These are phyloP conservation scores for Phyto melanocephala DNA, from an alignment of 2,888 invertebrate genomes.

Conservation along the genomic window DNA sequence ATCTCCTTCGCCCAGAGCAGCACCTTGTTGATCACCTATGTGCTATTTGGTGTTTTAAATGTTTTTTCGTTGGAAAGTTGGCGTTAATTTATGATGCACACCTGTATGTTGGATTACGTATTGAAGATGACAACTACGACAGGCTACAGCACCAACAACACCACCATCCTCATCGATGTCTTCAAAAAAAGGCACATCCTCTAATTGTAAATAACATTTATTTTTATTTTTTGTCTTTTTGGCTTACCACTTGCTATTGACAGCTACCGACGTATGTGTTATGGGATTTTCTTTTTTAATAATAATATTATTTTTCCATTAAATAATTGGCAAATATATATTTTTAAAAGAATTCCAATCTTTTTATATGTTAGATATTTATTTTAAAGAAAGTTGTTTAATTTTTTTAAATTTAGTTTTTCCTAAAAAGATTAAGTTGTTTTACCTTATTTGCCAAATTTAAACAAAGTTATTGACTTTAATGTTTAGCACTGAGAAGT, in stretches of 20 bases:
- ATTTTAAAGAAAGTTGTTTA: conserved; percentile 38
- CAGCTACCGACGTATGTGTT: conserved; percentile 26
- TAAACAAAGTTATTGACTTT: conserved; percentile 21
- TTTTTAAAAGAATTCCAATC: conserved; percentile 34
- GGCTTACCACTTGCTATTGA: conserved; percentile 27
- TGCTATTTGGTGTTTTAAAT: background rate
- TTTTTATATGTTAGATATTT: background rate
- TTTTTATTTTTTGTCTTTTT: background rate
- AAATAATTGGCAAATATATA: conserved; percentile 14
- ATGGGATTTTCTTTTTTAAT: conserved; percentile 33
- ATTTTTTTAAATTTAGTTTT: background rate
- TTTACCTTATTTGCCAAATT: background rate
- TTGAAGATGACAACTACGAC: conserved; percentile 38
- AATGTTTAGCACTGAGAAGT: background rate
- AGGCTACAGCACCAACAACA: background rate
- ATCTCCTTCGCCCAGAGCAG: background rate
- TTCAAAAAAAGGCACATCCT: conserved; percentile 35
- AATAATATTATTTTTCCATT: conserved; percentile 4
- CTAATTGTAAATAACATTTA: conserved; percentile 37
- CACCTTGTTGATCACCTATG: background rate
- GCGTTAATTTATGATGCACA: conserved; percentile 75
- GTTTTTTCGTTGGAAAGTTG: conserved; percentile 44
- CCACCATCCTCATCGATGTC: background rate
- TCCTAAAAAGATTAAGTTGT: background rate
- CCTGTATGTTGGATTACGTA: conserved; percentile 71